A percentile compares a stretch with the other conserved stretches of the same genome.
These are phyloP conservation scores for Elgonia sp. DNA, from an alignment of 2,888 invertebrate genomes.

Conservation along the genomic window DNA sequence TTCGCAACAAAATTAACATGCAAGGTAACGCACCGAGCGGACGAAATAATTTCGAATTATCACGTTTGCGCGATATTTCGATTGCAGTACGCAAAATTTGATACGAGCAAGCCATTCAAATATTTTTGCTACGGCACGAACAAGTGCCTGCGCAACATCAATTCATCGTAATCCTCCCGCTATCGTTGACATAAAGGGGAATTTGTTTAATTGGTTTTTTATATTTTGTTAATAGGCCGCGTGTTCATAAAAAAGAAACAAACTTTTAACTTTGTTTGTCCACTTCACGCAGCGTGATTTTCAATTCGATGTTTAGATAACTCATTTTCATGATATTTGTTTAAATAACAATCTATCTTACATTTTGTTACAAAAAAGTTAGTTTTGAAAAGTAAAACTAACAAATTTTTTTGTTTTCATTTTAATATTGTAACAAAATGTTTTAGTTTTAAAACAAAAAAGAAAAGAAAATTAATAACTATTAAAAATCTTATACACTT, in stretches of 20 bases:
- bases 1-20: slow-evolving; percentile 66
- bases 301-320: background rate
- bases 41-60: slow-evolving; percentile 50
- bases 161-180: slow-evolving; percentile 34
- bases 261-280: background rate
- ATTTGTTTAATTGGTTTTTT: slow-evolving; percentile 43
- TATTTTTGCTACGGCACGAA: slow-evolving; percentile 50
- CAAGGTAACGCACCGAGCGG: slow-evolving; percentile 48
- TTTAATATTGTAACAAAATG: too few species aligned
- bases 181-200: slow-evolving; percentile 16
- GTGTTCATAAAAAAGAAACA: background rate
- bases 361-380: too few species aligned
- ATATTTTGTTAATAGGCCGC: slow-evolving; percentile 26
- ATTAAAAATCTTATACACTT: too few species aligned
- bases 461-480: too few species aligned
- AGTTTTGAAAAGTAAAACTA: too few species aligned
- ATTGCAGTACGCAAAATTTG: slow-evolving; percentile 44
- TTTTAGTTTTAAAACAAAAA: too few species aligned
- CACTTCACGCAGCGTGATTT: too few species aligned
- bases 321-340: too few species aligned
- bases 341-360: too few species aligned
- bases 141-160: slow-evolving; percentile 46
- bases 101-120: slow-evolving; percentile 35
- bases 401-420: too few species aligned
- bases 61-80: slow-evolving; percentile 45